phyloP scores from a whole-genome alignment of 2,797 vertebrate species.

The Cheirogaleus major region DNA sequence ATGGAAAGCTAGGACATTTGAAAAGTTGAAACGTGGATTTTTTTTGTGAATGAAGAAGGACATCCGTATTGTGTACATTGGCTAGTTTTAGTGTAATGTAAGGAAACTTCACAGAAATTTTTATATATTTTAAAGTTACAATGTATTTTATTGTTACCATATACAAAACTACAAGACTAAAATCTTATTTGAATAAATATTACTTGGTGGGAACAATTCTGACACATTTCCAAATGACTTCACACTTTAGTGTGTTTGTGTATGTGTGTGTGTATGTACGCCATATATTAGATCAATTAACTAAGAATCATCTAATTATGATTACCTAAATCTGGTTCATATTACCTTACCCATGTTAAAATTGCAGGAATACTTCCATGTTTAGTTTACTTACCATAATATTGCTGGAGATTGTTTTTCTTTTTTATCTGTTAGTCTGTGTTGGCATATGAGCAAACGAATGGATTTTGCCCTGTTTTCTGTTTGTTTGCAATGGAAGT shows the following conservation, averaged over 20 bases:
- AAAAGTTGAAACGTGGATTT: neutral
- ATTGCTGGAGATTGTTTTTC: neutral
- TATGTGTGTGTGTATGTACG: neutral
- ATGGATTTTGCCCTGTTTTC: neutral
- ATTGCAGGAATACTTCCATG: neutral
- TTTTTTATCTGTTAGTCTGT: neutral
- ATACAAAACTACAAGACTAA: neutral
- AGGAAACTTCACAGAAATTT: neutral
- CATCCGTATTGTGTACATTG: neutral
- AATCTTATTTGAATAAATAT: conserved; percentile 26
- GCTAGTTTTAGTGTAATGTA: neutral
- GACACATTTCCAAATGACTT: neutral
- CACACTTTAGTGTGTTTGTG: neutral
- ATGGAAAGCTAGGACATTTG: neutral
- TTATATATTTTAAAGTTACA: conserved; percentile 7
- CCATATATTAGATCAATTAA: neutral
- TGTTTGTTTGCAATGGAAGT: neutral
- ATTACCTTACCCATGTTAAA: neutral
- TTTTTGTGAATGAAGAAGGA: neutral
- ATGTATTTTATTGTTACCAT: neutral
- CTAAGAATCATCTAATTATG: neutral
- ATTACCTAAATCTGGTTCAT: neutral
- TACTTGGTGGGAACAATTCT: neutral
- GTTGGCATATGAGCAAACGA: neutral
- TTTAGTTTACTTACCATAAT: neutral